Evolutionary conservation across 2,797 vertebrate genomes (phyloP).

Genomic region (Bryconaethiops microstoma): DNA sequence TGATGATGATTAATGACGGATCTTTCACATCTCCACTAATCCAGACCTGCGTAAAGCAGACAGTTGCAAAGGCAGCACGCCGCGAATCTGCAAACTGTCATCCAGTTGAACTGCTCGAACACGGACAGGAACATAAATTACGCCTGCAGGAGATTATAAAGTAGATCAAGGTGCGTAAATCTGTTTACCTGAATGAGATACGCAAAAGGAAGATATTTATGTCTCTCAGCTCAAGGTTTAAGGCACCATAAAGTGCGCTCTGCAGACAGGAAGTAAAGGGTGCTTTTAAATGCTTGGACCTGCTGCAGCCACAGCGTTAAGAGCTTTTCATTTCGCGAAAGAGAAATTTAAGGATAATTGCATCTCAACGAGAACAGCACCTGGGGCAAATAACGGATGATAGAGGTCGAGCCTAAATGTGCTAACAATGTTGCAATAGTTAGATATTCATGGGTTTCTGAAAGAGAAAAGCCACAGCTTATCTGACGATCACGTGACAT

Average conservation of each 20-base stretch:
- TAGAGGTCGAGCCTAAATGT: neutral
- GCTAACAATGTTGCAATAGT: neutral
- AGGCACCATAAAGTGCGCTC: neutral
- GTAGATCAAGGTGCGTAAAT: conserved; percentile 53
- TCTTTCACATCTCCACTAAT: conserved; percentile 52
- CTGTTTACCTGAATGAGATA: conserved; percentile 37
- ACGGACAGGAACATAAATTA: conserved; percentile 56
- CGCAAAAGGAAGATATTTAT: conserved; percentile 32
- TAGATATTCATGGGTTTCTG: conserved; percentile 29
- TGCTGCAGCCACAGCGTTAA: neutral
- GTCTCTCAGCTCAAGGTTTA: conserved; percentile 12
- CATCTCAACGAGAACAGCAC: neutral
- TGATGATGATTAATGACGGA: conserved; percentile 52
- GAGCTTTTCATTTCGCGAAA: conserved; percentile 13
- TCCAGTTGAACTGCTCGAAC: conserved; percentile 52
- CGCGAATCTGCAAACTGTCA: conserved; percentile 55
- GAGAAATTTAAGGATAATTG: neutral
- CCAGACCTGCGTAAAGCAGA: conserved; percentile 44
- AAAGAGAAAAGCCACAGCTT: conserved; percentile 47
- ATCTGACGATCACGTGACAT: conserved; percentile 58
- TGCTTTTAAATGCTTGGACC: neutral
- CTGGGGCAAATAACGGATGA: neutral
- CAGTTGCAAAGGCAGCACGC: conserved; percentile 34
- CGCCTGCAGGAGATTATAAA: conserved; percentile 52
- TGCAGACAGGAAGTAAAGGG: neutral